A percentile compares a stretch with the other conserved stretches of the same genome.
These are phyloP conservation scores for Pelusios castaneus DNA, from an alignment of 2,113 vertebrate species.

Conservation along the genomic window DNA sequence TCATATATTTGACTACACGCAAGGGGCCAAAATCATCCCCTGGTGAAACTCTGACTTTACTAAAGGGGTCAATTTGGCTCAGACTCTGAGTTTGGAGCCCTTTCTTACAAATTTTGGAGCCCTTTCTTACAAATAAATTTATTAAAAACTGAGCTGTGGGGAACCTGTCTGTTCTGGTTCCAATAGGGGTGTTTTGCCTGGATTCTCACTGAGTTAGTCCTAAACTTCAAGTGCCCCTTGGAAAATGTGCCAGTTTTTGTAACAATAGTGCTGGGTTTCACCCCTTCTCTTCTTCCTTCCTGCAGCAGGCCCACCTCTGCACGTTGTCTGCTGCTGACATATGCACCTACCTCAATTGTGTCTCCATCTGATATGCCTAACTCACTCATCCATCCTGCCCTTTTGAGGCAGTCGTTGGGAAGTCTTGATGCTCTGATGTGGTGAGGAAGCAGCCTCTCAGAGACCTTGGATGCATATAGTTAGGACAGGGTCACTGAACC, in stretches of 20 bases:
- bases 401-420: background rate
- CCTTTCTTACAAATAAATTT: background rate
- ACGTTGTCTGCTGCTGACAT: background rate
- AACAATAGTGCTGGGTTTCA: background rate
- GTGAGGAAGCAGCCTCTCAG: background rate
- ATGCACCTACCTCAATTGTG: background rate
- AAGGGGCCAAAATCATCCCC: background rate
- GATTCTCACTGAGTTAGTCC: background rate
- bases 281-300: background rate
- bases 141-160: background rate
- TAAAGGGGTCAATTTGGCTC: background rate
- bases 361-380: background rate
- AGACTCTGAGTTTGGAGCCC: background rate
- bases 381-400: background rate
- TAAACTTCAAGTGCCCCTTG: background rate
- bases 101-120: background rate
- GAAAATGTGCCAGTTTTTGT: background rate
- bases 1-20: accelerated
- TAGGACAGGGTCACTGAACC: background rate
- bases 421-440: background rate
- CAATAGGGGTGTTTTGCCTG: background rate
- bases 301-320: background rate
- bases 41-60: background rate
- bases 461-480: background rate
- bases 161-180: background rate